A percentile compares a stretch with the other conserved stretches of the same genome.
Evolutionary conservation across 2,888 invertebrate genomes (phyloP).

Genomic region (Erannis defoliaria): DNA sequence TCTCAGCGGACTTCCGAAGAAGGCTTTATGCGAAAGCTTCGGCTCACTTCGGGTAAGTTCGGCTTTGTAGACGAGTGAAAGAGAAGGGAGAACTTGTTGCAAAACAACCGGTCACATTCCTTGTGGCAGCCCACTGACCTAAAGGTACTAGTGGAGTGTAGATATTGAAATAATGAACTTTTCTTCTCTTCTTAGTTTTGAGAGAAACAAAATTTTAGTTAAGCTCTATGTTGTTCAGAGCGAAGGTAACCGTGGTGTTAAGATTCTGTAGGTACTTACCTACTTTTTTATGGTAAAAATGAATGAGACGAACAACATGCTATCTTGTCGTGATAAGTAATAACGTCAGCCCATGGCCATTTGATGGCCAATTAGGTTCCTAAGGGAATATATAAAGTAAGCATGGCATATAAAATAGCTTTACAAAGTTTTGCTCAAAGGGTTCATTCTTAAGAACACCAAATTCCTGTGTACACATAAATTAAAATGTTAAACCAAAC

Average conservation of each 20-base stretch:
- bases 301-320: no score
- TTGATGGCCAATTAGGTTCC: no score
- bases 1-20: constrained; percentile 72
- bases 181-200: neutral
- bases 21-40: constrained; percentile 57
- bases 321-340: no score
- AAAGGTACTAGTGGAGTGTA: constrained; percentile 64
- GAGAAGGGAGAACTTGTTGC: constrained; percentile 79
- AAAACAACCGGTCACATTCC: constrained; percentile 81
- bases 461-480: neutral
- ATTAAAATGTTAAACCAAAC: neutral
- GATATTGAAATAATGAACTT: constrained; percentile 18
- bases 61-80: constrained; percentile 57
- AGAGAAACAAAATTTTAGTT: neutral
- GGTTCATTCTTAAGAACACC: neutral
- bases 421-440: neutral
- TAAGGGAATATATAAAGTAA: no score
- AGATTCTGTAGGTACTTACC: no score
- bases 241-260: no score
- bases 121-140: constrained; percentile 80
- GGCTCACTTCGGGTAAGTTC: constrained; percentile 52
- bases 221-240: no score
- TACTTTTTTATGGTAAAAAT: no score
- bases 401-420: no score
- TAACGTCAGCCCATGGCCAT: no score